Evolutionary conservation across 2,797 vertebrate species (phyloP).

Genomic region (Siniperca obscura): DNA sequence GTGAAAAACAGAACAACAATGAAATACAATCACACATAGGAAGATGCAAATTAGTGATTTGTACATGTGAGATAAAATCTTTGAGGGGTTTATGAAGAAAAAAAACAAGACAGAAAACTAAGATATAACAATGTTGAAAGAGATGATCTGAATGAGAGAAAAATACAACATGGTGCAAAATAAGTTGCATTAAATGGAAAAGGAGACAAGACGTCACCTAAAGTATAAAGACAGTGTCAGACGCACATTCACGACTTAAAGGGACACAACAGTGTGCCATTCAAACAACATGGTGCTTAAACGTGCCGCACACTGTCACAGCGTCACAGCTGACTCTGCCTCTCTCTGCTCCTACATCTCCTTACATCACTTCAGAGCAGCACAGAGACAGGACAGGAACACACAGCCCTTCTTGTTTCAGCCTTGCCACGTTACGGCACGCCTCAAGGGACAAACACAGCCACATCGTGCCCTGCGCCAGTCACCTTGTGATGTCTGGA

Average conservation of each 20-base stretch:
- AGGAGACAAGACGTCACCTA: rapidly evolving
- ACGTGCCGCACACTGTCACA: constrained; percentile 15
- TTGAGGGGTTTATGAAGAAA: background rate
- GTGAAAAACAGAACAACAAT: background rate
- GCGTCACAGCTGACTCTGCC: constrained; percentile 31
- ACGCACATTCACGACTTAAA: background rate
- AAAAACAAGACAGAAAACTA: background rate
- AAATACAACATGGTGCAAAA: background rate
- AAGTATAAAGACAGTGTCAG: background rate
- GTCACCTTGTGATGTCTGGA: constrained; percentile 47
- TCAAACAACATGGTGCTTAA: background rate
- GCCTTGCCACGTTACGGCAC: constrained; percentile 18
- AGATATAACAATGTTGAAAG: background rate
- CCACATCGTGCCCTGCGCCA: constrained; percentile 8
- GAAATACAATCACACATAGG: background rate
- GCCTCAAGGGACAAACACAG: constrained; percentile 41
- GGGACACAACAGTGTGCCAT: background rate
- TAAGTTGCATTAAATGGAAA: background rate
- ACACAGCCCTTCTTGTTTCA: constrained; percentile 66
- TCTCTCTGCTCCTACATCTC: constrained; percentile 23
- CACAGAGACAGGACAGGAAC: constrained; percentile 48
- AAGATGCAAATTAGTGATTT: background rate
- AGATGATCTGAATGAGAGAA: background rate
- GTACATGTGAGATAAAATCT: background rate
- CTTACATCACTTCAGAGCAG: constrained; percentile 56